These are phyloP conservation scores for Cinclus mexicanus DNA, from an alignment of 2,113 vertebrate species.

Conservation along the genomic window DNA sequence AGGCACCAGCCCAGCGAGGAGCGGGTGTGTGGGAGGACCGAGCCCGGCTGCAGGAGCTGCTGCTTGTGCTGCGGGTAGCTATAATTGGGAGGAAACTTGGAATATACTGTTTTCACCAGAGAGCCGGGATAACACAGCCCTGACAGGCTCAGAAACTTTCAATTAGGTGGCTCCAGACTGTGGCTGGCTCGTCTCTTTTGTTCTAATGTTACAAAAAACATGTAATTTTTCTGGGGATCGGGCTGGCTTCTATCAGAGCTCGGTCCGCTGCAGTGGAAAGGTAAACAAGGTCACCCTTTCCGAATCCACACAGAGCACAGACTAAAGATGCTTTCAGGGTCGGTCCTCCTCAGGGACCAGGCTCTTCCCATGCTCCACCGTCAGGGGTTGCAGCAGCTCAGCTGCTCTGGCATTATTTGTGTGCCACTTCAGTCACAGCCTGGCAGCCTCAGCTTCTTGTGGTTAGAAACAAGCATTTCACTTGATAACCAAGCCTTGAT, in stretches of 20 bases:
- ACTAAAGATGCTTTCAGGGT: background rate
- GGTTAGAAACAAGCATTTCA: background rate
- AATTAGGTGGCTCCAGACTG: background rate
- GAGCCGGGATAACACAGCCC: background rate
- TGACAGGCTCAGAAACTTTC: conserved; percentile 28
- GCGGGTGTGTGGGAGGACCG: conserved; percentile 36
- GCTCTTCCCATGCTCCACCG: background rate
- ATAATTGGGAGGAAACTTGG: conserved; percentile 31
- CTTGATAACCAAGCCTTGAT: background rate
- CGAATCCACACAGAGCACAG: background rate
- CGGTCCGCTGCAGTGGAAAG: background rate
- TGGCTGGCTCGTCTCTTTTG: background rate
- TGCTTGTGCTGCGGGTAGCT: background rate
- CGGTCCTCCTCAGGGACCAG: background rate
- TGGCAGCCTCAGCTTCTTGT: background rate
- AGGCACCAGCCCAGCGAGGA: conserved; percentile 68
- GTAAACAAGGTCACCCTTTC: background rate
- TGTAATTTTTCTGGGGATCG: background rate
- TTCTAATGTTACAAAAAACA: background rate
- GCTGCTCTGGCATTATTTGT: background rate
- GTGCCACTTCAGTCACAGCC: background rate
- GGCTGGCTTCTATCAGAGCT: background rate
- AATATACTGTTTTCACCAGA: background rate
- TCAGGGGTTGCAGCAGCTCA: background rate
- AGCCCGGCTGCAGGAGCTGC: conserved; percentile 31